Evolutionary conservation across 1,140 invertebrate species (phyloP), one percentile per base, ranked within the genome.

Genomic region (Radopholus similis): DNA sequence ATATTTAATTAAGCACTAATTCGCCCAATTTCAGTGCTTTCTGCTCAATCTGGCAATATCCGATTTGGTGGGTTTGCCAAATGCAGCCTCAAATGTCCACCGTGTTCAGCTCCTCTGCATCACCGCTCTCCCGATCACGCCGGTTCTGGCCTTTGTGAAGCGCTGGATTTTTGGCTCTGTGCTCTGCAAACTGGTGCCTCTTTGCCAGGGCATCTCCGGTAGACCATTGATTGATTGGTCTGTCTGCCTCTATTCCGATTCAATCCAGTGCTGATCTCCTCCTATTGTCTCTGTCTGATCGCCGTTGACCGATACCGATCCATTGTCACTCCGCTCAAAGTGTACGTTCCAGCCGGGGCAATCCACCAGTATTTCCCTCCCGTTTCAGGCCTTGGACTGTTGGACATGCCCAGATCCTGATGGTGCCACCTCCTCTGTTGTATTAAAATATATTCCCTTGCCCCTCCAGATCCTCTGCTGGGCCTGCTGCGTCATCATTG

Each of bases 251-350:
- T n/a, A n/a, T n/a, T 13, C n/a, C 68, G n/a, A n/a, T n/a, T n/a
- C n/a, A n/a, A n/a, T 75, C 63, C 66, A 80, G 79, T 81, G 26
- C 69, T 81, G n/a, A 82, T 81, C 34, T 82, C 80, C 21, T 77
- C 69, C 38, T 81, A 82, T 58, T 81, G 78, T 58, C 64, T 81
- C 4, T 81, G 79, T 53, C 73, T 78, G 37, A 81, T 81, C 64
- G 79, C 79, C 28, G 68, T 81, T 32, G 79, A 81, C 54, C 51
- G 79, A 28, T 81, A 82, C 64, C 64, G 78, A 47, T 76, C 67
- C 51, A 81, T 81, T 67, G 79, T 81, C 4, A 81, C 79, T 4
- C 80, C 79, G 15, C 58, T 78, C 21, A 76, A 77, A 63, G 75
- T 75, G n/a, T n/a, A n/a, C n/a, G n/a, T n/a, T n/a, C n/a, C n/a